phyloP scores from a whole-genome alignment of 2,797 vertebrate species.

The Pantherophis vulpinus region DNA sequence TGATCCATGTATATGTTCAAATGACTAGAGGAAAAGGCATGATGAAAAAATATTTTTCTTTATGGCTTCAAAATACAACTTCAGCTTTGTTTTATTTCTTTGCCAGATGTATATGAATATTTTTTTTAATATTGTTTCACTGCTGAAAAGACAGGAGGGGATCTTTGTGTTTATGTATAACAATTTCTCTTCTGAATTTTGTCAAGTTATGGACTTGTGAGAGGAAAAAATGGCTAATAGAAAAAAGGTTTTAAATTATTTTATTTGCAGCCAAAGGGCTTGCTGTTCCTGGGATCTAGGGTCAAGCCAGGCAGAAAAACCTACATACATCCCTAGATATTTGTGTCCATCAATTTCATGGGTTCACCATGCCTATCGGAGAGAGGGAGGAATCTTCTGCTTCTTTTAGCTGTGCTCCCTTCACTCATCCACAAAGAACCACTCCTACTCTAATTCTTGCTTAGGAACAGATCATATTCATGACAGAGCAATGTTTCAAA shows the following conservation, averaged over 20 bases:
- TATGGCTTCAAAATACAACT: neutral
- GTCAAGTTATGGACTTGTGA: neutral
- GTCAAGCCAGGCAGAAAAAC: neutral
- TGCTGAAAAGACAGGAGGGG: neutral
- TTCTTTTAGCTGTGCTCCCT: neutral
- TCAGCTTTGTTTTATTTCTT: neutral
- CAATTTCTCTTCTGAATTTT: neutral
- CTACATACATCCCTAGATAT: neutral
- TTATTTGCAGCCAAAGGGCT: neutral
- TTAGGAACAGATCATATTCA: slow-evolving; percentile 36
- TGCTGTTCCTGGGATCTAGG: neutral
- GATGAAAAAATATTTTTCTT: neutral
- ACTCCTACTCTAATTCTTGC: slow-evolving; percentile 33
- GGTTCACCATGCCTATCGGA: neutral
- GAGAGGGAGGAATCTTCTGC: neutral
- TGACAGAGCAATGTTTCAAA: neutral
- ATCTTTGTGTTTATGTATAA: neutral
- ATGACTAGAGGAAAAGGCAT: neutral
- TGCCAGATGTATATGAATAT: neutral
- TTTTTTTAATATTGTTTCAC: neutral
- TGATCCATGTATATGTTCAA: neutral
- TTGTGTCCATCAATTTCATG: neutral
- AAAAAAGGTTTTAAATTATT: neutral
- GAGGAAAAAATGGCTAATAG: neutral
- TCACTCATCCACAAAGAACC: neutral